phyloP scores from a whole-genome alignment of 1,140 invertebrate genomes.

The Dinoponera quadriceps region DNA sequence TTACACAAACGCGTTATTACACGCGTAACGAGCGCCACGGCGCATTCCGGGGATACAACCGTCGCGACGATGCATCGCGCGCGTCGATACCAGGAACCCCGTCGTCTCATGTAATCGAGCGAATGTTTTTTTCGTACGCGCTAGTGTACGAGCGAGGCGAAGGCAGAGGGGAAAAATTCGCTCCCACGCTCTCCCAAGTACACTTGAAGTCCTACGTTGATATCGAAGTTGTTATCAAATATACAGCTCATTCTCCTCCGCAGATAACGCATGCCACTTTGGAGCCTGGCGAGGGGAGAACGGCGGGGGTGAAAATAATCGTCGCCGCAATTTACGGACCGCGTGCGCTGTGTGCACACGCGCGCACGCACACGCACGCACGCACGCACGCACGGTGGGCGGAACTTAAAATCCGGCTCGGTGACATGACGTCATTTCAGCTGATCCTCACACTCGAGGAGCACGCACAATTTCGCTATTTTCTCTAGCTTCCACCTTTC shows the following conservation, averaged over 20 bases:
- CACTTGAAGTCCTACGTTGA: background rate
- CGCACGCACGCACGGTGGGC: background rate
- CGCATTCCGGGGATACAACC: no score
- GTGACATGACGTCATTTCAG: slow-evolving; percentile 50
- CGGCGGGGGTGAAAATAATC: slow-evolving; percentile 20
- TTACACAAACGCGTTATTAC: no score
- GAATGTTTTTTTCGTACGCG: background rate
- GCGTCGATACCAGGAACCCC: no score
- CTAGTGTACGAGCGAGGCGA: background rate
- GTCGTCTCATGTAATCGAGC: no score
- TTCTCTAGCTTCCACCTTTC: background rate
- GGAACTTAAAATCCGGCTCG: slow-evolving; percentile 40
- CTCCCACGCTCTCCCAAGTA: slow-evolving; percentile 2
- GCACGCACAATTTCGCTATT: slow-evolving; percentile 18
- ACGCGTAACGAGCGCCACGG: no score
- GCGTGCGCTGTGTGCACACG: background rate
- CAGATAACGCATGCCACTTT: background rate
- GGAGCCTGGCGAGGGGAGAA: background rate
- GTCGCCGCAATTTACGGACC: slow-evolving; percentile 5
- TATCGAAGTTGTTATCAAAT: slow-evolving; percentile 9
- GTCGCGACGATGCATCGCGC: no score
- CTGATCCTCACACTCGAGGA: slow-evolving; percentile 26
- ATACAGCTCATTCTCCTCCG: background rate
- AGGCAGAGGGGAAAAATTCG: background rate
- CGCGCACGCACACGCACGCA: background rate